Evolutionary conservation across 1,140 invertebrate genomes (phyloP), one percentile per base, ranked within the genome.

Genomic region (Cotesia glomerata): DNA sequence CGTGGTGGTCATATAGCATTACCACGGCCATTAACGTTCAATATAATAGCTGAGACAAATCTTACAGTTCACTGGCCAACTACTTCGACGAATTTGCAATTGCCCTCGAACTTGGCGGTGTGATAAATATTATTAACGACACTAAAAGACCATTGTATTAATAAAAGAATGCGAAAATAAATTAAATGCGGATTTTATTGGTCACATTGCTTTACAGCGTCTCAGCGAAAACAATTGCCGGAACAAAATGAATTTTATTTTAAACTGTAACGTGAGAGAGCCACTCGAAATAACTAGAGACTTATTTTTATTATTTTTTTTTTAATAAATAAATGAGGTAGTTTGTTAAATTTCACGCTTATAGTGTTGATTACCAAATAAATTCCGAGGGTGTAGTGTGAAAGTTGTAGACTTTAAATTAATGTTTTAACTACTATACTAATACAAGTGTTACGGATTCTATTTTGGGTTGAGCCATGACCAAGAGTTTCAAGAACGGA

Each of bases 71-170:
- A 67, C 49, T 67, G 45, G 49, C 45, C 49, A 49, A 26, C 39
- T 52, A 49, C 16, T 67, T 67, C 65, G 65, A 34, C 65, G 65
- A 67, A 67, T 67, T 67, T 67, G 65, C 65, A 67, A 67, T 67
- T 67, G 65, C 65, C 65, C 45, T 67, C 49, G 65, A 67, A 67
- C 65, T 67, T 67, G 65, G 65, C 11, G 65, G 39, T 35, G 14
- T 39, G 49, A 16, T 8, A 18, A 35, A 66, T 8, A 18, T 26
- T 18, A 61, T 8, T 61, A 61, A 67, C 9, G 45, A 49, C 34
- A 54, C 13, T 11, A 54, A 39, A 49, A 49, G 45, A 54, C 13
- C 34, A 52, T 67, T 26, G 26, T 26, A 67, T 34, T 18, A 54
- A 54, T 49, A 34, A 35, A 64, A 64, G 52, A 67, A 56, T 56